A percentile compares a stretch with the other conserved stretches of the same genome.
These are phyloP conservation scores for Psylliodes chrysocephalus DNA, from an alignment of 2,888 invertebrate genomes.

Conservation along the genomic window DNA sequence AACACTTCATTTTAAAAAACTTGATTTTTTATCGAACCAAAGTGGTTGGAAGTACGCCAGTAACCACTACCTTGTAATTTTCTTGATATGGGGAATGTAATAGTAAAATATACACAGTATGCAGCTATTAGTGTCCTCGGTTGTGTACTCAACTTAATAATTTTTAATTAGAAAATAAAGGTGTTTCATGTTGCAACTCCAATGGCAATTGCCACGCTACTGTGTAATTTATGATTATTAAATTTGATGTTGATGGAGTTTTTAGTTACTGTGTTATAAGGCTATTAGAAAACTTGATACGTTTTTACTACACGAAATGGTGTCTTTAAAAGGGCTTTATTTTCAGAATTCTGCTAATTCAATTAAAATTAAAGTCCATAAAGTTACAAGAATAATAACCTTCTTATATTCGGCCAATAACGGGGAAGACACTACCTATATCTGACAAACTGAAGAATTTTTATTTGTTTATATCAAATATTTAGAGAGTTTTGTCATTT, in stretches of 20 bases:
- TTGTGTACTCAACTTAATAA: constrained; percentile 11
- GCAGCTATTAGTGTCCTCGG: constrained; percentile 2
- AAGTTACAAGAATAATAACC: too few relatives aligned
- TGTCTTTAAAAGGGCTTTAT: too few relatives aligned
- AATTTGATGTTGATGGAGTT: neutral
- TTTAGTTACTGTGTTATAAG: neutral
- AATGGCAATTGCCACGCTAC: constrained; percentile 15
- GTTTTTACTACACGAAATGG: too few relatives aligned
- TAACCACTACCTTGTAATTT: neutral
- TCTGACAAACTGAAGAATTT: too few relatives aligned
- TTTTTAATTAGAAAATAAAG: constrained; percentile 30
- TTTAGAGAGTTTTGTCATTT: too few relatives aligned
- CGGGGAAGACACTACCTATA: too few relatives aligned
- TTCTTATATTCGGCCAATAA: too few relatives aligned
- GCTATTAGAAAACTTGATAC: too few relatives aligned
- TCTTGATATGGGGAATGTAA: constrained; percentile 1
- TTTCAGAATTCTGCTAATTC: too few relatives aligned
- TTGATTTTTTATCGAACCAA: neutral
- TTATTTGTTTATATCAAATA: too few relatives aligned
- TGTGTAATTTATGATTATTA: constrained; percentile 1
- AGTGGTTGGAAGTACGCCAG: neutral
- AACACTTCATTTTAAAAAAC: neutral
- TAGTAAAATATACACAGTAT: constrained; percentile 17
- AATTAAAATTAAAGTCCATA: too few relatives aligned
- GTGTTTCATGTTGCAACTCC: constrained; percentile 9